phyloP scores from a whole-genome alignment of 2,888 invertebrate genomes.

The Agonopterix arenella region DNA sequence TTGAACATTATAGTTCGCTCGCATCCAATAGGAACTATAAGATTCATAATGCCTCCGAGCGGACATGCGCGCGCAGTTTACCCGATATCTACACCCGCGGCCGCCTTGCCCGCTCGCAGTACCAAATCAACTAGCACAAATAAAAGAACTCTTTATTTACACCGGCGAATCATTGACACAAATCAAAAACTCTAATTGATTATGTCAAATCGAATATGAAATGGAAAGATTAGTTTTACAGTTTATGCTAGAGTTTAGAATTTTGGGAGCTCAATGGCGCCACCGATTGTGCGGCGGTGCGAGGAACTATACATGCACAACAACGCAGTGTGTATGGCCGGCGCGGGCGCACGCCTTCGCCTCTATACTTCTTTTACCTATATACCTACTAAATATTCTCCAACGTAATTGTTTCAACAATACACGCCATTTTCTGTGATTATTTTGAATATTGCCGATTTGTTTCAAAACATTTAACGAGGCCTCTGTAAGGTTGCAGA shows the following conservation, averaged over 20 bases:
- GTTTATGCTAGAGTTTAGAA: conserved; percentile 74
- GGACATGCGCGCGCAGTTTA: conserved; percentile 25
- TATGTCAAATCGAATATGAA: conserved; percentile 55
- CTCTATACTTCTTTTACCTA: conserved; percentile 63
- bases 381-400: conserved; percentile 67
- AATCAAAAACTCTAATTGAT: conserved; percentile 55
- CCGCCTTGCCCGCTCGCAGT: conserved; percentile 38
- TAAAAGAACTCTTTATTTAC: conserved; percentile 61
- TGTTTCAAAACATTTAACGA: conserved; percentile 20
- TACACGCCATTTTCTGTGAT: conserved; percentile 32
- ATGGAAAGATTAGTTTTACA: conserved; percentile 66
- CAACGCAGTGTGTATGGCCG: conserved; percentile 71
- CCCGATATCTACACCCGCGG: conserved; percentile 49
- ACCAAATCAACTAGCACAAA: conserved; percentile 68
- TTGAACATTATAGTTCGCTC: conserved; percentile 76
- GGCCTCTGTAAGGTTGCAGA: conserved; percentile 41
- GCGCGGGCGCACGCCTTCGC: conserved; percentile 44
- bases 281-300: conserved; percentile 67
- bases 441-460: conserved; percentile 44
- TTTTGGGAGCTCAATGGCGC: conserved; percentile 70
- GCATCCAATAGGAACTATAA: conserved; percentile 77
- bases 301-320: conserved; percentile 76
- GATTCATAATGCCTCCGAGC: conserved; percentile 71
- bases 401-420: conserved; percentile 63
- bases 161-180: conserved; percentile 59